Conservation (phyloP, 2,113 vertebrate species). For the Ammodytes dubius region DNA sequence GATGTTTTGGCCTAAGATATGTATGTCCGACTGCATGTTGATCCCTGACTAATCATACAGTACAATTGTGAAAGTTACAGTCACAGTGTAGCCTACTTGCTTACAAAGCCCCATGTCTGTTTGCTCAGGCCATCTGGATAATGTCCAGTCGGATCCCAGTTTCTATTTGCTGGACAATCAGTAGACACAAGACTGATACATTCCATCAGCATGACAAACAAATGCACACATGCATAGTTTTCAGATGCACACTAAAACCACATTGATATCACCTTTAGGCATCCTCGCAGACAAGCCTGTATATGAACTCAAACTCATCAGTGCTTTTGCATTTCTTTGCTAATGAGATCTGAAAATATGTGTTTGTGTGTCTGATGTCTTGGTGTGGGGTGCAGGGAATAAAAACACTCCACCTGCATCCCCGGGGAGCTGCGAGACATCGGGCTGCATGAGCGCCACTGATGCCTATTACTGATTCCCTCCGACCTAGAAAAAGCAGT, state of each 20-base stretch:
- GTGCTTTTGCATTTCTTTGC: constrained; percentile 2
- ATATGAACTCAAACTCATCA: constrained; percentile 26
- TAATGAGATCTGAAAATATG: constrained; percentile 47
- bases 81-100: background rate
- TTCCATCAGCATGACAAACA: background rate
- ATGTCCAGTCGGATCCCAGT: too few relatives aligned
- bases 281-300: constrained; percentile 32
- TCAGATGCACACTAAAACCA: constrained; percentile 6
- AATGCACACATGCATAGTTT: background rate
- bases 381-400: constrained; percentile 34
- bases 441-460: constrained; percentile 21
- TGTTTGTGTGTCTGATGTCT: constrained; percentile 9
- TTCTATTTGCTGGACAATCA: background rate
- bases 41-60: background rate
- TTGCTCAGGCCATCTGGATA: too few relatives aligned
- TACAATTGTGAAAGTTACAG: background rate
- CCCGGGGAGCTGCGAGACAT: background rate
- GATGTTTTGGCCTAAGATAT: background rate
- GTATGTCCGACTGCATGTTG: background rate
- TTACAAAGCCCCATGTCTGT: background rate
- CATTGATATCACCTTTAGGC: background rate
- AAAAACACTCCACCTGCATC: constrained; percentile 51
- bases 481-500: constrained; percentile 71
- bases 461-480: constrained; percentile 57
- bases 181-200: background rate